Evolutionary conservation across 2,797 vertebrate species (phyloP).

Genomic region (Meriones psammophilus): DNA sequence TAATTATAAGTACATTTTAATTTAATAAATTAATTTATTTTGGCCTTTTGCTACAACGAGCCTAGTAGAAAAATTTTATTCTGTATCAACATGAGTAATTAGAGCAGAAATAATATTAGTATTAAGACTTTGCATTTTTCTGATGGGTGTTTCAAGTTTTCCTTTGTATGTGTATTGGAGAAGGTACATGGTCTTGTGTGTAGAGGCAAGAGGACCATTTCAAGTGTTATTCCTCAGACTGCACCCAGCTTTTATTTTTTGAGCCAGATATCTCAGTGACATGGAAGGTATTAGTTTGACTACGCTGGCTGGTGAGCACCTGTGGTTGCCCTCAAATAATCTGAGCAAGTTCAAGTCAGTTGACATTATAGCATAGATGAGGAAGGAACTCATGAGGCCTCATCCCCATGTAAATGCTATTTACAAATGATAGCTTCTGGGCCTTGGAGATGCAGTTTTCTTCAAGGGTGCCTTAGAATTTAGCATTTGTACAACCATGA

Average conservation of each 20-base stretch:
- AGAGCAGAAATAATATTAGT: background rate
- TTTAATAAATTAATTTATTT: constrained; percentile 7
- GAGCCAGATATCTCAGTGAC: background rate
- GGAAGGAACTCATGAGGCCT: background rate
- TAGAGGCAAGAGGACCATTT: background rate
- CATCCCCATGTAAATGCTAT: background rate
- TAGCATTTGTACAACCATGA: background rate
- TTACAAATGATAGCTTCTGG: background rate
- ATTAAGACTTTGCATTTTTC: background rate
- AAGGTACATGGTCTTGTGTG: background rate
- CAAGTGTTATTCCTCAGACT: background rate
- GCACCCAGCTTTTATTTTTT: background rate
- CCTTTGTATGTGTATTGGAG: background rate
- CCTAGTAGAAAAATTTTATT: background rate
- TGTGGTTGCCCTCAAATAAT: background rate
- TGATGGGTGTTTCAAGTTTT: background rate
- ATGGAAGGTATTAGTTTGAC: background rate
- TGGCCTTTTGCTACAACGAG: background rate
- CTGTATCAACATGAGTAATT: background rate
- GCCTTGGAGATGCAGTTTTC: background rate
- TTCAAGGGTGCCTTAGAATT: background rate
- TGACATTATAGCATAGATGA: background rate
- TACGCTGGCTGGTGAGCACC: background rate
- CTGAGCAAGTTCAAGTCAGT: background rate
- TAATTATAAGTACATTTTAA: background rate